Evolutionary conservation across 1,140 invertebrate species (phyloP).

Genomic region (Drosophila ercepeae): DNA sequence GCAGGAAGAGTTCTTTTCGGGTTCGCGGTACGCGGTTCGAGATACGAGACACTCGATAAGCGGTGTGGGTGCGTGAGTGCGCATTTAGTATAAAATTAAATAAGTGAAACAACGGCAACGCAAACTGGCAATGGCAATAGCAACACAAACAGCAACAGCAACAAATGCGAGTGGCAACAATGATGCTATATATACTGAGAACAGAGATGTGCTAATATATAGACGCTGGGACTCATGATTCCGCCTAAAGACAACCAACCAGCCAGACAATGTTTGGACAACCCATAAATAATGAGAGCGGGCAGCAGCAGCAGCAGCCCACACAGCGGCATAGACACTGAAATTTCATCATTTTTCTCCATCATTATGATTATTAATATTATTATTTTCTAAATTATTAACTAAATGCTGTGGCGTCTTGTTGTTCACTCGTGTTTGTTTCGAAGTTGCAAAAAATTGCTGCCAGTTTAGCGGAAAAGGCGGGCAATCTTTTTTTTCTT

Average conservation of each 20-base stretch:
- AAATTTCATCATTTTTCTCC: constrained; percentile 61
- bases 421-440: constrained; percentile 31
- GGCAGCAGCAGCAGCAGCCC: constrained; percentile 25
- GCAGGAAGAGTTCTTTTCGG: constrained; percentile 64
- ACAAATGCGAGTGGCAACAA: constrained; percentile 60
- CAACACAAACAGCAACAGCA: constrained; percentile 42
- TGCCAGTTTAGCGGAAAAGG: constrained; percentile 49
- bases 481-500: constrained; percentile 32
- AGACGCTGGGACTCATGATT: constrained; percentile 54
- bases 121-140: constrained; percentile 24
- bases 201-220: constrained; percentile 63
- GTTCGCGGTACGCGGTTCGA: constrained; percentile 5
- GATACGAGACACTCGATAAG: constrained; percentile 7
- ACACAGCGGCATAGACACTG: constrained; percentile 31
- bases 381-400: constrained; percentile 28
- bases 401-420: constrained; percentile 4
- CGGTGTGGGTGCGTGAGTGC: constrained; percentile 73
- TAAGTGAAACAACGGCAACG: constrained; percentile 57
- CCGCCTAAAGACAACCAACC: constrained; percentile 32
- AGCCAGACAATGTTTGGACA: constrained; percentile 64
- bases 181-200: constrained; percentile 45
- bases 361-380: constrained; percentile 31
- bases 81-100: constrained; percentile 81
- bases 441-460: constrained; percentile 53
- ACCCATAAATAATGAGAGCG: constrained; percentile 50